Base-by-base conservation (phyloP, 1,140 invertebrate genomes). In the Atta colombica region DNA sequence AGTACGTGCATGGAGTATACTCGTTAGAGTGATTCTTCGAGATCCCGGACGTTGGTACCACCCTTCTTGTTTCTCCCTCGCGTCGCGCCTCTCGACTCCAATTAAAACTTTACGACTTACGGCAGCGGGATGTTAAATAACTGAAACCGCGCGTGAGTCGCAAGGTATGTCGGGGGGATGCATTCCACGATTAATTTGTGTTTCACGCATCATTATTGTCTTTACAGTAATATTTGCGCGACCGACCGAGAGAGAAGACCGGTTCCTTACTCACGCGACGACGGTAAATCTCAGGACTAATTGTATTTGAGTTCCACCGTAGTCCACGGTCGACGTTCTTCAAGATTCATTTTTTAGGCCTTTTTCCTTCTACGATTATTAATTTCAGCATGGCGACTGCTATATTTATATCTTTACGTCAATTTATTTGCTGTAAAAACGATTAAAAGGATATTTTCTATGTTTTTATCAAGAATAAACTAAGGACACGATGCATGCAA, bases 11-110 rank as follows among this genome's bases (percentile, higher is more conserved):
- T 55, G 69, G 39, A 60, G 68, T 75, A 21, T 21, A 84, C 69
- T 84, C 80, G 80, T 84, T 84, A 84, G 80, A 49, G 68, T 69
- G 58, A 75, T 84, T 84, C 80, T 84, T 84, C 39, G 60, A 39
- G 25, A 49, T 35, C 25, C 55, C 68, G 68, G 71, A 61, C 69
- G 55, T 63, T 35, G 69, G 58, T 82, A 82, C 35, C 25, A 25
- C 68, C 28, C 21, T 72, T 21, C n/a, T 10, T 45, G 8, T 45
- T 10, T 16, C 14, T 51, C 18, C 21, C 35, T 21, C 18, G 21
- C 31, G 28, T n/a, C 53, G 31, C 31, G n/a, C 21, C 74, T 31
- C 31, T 55, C 61, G 60, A 51, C 16, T 68, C 63, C 31, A 63
- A 75, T 84, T 75, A 84, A 63, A 84, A 51, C 69, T 75, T 75